Base-by-base conservation (phyloP, 2,113 vertebrate genomes). In the Lampris megalopsis region DNA sequence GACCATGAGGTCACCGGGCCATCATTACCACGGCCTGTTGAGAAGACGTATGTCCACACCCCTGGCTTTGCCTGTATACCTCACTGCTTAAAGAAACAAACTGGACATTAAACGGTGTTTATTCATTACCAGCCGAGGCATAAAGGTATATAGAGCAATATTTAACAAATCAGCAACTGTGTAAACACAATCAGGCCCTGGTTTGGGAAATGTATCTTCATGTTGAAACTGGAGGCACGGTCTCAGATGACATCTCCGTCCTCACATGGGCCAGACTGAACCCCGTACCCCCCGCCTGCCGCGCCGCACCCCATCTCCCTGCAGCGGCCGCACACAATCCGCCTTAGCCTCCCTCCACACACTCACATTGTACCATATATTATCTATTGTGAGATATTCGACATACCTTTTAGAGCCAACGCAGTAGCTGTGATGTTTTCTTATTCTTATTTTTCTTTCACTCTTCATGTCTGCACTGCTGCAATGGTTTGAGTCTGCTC, bases 81-180 rank as follows among this genome's bases (percentile, higher is more conserved):
- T 68, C 63, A 72, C 42, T 35, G 80, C 84, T 90, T 90, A 91
- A 88, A 91, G 87, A 90, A 93, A 93, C 89, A 93, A 93, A 93
- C 83, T 79, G 56, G 68, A 85, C 71, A 75, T 68, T 79, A 81
- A 86, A 88, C 88, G 79, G 77, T 88, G 89, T 89, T 86, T 91
- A 88, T 88, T 77, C 80, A 70, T 91, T 86, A 84, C 81, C 63
- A 83, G 81, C 82, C 66, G 74, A 79, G 71, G 69, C 73, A 74
- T 87, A 83, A 69, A 85, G 84, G 65, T 82, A 89, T 82, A 89
- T 80, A 70, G 67, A 61, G 61, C 70, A 72, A 69, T 68, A 80
- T 77, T 84, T 79, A 87, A 92, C 92, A 92, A 92, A 93, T 91
- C 90, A 92, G 79, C 41, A 77, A 83, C 79, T 86, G 75, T 86